Evolutionary conservation across 2,888 invertebrate genomes (phyloP).

Genomic region (Philereme transversata): DNA sequence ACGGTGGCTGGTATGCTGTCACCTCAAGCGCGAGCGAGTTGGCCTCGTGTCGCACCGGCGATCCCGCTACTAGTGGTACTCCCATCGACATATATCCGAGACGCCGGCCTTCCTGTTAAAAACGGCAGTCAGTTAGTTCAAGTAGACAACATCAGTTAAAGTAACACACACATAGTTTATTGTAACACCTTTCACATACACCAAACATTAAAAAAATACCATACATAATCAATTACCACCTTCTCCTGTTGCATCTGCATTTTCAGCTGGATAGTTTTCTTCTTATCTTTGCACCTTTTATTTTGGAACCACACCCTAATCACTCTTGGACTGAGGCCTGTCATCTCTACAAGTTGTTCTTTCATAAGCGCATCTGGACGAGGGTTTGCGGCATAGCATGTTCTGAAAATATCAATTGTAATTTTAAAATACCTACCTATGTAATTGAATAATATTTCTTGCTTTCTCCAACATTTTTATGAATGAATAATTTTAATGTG

Average conservation of each 20-base stretch:
- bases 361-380: constrained; percentile 99
- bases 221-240: constrained; percentile 83
- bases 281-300: constrained; percentile 98
- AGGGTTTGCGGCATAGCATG: constrained; percentile 98
- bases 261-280: constrained; percentile 97
- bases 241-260: constrained; percentile 99
- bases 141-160: constrained; percentile 12
- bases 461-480: too few species aligned
- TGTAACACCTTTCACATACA: constrained; percentile 14
- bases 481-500: too few species aligned
- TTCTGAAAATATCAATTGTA: constrained; percentile 74
- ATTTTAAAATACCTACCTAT: background rate
- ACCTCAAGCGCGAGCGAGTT: constrained; percentile 94
- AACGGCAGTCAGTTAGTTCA: constrained; percentile 28
- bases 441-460: too few species aligned
- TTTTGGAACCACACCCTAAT: constrained; percentile 99
- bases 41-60: constrained; percentile 95
- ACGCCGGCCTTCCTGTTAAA: constrained; percentile 94
- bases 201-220: constrained; percentile 30
- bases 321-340: constrained; percentile 97
- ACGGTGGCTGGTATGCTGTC: constrained; percentile 97
- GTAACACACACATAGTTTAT: constrained; percentile 37
- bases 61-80: constrained; percentile 98
- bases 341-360: constrained; percentile 99
- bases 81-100: constrained; percentile 97